These are phyloP conservation scores for Gnathonemus echidnorhynchus DNA, from an alignment of 2,113 vertebrate species.

Conservation along the genomic window DNA sequence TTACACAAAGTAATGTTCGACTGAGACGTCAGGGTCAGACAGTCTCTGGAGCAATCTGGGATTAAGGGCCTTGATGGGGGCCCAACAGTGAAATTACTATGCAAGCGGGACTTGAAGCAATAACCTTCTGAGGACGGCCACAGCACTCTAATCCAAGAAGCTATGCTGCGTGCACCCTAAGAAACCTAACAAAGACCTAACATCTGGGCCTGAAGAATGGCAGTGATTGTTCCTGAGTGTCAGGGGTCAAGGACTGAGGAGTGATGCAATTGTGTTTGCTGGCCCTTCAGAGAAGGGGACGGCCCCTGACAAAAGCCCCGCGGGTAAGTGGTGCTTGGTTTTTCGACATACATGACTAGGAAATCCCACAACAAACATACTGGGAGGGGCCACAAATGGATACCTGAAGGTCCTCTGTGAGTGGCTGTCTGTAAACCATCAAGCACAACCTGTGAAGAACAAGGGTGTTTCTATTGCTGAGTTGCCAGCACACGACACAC, in stretches of 20 bases:
- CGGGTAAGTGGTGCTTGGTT: neutral
- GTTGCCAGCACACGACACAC: slow-evolving; percentile 2
- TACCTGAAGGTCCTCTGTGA: neutral
- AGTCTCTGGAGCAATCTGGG: neutral
- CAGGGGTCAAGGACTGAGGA: neutral
- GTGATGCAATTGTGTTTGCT: neutral
- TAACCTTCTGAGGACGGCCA: neutral
- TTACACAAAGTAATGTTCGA: neutral
- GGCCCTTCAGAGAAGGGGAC: neutral
- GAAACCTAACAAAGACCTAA: neutral
- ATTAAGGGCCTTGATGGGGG: neutral
- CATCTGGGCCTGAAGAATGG: neutral
- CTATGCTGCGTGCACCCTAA: neutral
- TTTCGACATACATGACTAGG: neutral
- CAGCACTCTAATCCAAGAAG: neutral
- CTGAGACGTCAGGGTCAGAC: neutral
- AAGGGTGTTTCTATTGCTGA: slow-evolving; percentile 19
- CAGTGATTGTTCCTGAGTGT: neutral
- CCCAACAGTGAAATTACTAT: neutral
- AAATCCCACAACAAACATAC: neutral
- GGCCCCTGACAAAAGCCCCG: neutral
- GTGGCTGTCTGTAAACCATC: neutral
- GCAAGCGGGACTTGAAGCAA: neutral
- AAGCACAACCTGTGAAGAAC: neutral
- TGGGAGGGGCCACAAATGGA: neutral